Percentiles rank a stretch among this genome's conserved stretches.
Evolutionary conservation across 1,140 invertebrate species (phyloP).

Genomic region (Brachionus angularis): DNA sequence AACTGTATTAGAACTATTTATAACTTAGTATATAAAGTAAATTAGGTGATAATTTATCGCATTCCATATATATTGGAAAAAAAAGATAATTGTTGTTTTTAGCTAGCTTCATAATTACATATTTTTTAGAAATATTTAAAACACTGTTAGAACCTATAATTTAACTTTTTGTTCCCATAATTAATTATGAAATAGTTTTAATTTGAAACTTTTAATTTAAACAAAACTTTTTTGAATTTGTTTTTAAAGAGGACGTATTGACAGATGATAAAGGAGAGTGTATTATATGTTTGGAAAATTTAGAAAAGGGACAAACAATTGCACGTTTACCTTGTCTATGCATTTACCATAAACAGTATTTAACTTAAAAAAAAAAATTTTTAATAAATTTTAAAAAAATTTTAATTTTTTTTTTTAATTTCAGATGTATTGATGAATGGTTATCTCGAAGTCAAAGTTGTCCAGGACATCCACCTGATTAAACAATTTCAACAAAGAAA

Average conservation of each 20-base stretch:
- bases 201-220: too few relatives aligned
- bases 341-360: constrained; percentile 93
- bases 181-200: too few relatives aligned
- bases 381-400: background rate
- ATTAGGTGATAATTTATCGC: too few relatives aligned
- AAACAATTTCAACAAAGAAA: constrained; percentile 44
- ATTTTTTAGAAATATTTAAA: background rate
- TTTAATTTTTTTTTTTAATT: constrained; percentile 53
- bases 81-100: too few relatives aligned
- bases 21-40: too few relatives aligned
- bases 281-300: constrained; percentile 95
- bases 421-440: constrained; percentile 90
- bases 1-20: too few relatives aligned
- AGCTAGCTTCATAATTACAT: too few relatives aligned
- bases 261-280: constrained; percentile 89
- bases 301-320: constrained; percentile 87
- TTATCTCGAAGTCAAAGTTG: constrained; percentile 94
- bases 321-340: constrained; percentile 95
- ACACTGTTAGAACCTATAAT: too few relatives aligned
- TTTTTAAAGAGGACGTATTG: constrained; percentile 80
- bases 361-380: constrained; percentile 64
- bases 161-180: too few relatives aligned
- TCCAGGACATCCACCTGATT: constrained; percentile 89
- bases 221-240: constrained; percentile 28
- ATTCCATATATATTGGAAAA: too few relatives aligned